Evolutionary conservation across 2,888 invertebrate species (phyloP), one percentile per base, ranked within the genome.

Genomic region (Carcina quercana): DNA sequence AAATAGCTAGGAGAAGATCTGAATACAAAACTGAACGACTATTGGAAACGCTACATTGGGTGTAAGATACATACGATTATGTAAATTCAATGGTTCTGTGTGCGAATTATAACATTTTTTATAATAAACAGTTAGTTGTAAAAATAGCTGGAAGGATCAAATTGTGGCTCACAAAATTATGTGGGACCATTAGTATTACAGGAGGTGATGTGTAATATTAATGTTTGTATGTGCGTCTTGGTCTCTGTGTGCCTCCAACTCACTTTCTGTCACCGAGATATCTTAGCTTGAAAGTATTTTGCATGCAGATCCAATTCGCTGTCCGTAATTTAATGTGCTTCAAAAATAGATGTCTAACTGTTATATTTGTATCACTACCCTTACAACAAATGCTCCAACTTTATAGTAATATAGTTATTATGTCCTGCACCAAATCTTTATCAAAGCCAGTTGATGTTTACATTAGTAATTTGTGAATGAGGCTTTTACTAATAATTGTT

Each of bases 1-100:
- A 79, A 80, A 80, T 78, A 72, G 69, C 75, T 73, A 75, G 72
- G 60, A 60, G 62, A 59, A 57, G 58, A 56, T n/a, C 58, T 53
- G 57, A 55, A 46, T 22, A 22, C 17, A 29, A 24, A 30, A 24
- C 22, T 11, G 10, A 15, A 15, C 15, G 17, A 15, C 24, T 15
- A 28, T 11, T 25, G 14, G 13, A 5, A 12, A 8, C 26, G 27
- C n/a, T 28, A 17, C 13, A 25, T 14, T 15, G 20, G 13, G 22
- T 30, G 10, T 12, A 3, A 15, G 21, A 30, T 30, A 22, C 29
- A 30, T 30, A 30, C 22, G 22, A 22, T 15, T 30, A 22, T 30
- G 25, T 30, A 17, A 15, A 22, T 22, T 26, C 22, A 5, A 13
- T 13, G 13, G 25, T 13, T 30, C 11, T 24, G 22, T 14, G 6